Conservation (phyloP, 2,797 vertebrate species). For the Macropodus opercularis region DNA sequence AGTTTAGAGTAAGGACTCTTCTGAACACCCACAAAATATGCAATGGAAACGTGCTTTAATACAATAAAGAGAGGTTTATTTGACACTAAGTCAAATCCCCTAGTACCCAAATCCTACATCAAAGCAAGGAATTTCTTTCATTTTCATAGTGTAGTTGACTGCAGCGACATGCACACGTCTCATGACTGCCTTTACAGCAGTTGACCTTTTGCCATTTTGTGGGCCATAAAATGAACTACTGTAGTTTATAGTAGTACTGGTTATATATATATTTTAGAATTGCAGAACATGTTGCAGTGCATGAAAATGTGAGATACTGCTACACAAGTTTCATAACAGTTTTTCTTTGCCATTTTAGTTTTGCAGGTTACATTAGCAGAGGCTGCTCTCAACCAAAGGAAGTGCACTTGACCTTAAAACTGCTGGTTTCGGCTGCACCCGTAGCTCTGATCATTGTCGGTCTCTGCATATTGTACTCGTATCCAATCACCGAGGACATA, state of each 20-base stretch:
- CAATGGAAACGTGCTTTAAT: too few relatives aligned
- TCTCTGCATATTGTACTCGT: slow-evolving; percentile 87
- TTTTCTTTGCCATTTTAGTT: slow-evolving; percentile 73
- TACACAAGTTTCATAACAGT: not conserved
- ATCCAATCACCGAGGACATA: slow-evolving; percentile 91
- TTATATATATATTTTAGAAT: too few relatives aligned
- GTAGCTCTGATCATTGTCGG: slow-evolving; percentile 89
- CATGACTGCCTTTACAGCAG: slow-evolving; percentile 35
- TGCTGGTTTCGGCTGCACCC: slow-evolving; percentile 90
- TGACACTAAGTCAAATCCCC: slow-evolving; percentile 50
- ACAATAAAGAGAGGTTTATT: slow-evolving; percentile 2
- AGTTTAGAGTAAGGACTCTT: slow-evolving; percentile 91
- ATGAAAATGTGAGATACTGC: not conserved
- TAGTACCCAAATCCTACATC: slow-evolving; percentile 55
- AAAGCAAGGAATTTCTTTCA: slow-evolving; percentile 51
- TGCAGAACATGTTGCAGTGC: not conserved
- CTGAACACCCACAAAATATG: not conserved
- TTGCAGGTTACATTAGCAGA: slow-evolving; percentile 90
- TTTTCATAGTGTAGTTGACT: slow-evolving; percentile 33
- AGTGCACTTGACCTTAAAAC: slow-evolving; percentile 89
- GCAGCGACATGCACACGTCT: slow-evolving; percentile 14
- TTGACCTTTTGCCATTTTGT: slow-evolving; percentile 30
- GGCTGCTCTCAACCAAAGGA: slow-evolving; percentile 87
- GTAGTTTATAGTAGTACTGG: too few relatives aligned
- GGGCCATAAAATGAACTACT: not conserved